These are phyloP conservation scores for Orbicella faveolata DNA, from an alignment of 64 coral and sea anemone species.

Conservation along the genomic window DNA sequence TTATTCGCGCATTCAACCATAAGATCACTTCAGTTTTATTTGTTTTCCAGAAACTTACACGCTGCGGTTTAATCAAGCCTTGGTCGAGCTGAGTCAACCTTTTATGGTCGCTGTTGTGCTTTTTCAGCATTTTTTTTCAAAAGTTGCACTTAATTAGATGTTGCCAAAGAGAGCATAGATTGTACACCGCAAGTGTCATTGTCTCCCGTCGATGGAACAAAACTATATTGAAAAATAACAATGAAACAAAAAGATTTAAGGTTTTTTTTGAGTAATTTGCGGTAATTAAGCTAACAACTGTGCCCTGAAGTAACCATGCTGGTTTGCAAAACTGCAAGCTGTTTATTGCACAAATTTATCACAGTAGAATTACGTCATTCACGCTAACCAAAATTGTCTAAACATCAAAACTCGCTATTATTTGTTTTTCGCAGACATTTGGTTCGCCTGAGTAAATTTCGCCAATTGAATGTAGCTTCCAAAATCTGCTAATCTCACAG, in stretches of 20 bases:
- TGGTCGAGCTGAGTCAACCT: too few species aligned
- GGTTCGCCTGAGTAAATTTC: slow-evolving; percentile 1
- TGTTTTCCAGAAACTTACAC: too few species aligned
- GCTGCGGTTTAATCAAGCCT: too few species aligned
- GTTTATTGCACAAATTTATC: not conserved
- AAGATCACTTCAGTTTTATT: too few species aligned
- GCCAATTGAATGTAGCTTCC: not conserved
- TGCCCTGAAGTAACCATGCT: not conserved
- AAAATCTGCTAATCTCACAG: not conserved
- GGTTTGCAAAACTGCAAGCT: not conserved
- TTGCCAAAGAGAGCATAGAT: not conserved
- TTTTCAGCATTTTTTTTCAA: too few species aligned
- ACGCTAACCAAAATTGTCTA: too few species aligned
- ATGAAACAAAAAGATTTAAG: not conserved
- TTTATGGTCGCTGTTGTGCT: too few species aligned
- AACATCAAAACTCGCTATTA: too few species aligned
- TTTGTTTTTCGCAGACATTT: not conserved
- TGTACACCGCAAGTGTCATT: not conserved
- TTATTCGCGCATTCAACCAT: too few species aligned
- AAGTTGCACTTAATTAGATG: not conserved
- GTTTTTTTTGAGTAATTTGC: not conserved
- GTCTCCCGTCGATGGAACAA: not conserved
- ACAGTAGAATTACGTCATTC: too few species aligned
- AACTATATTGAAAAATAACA: not conserved
- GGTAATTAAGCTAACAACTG: not conserved